phyloP scores from a whole-genome alignment of 2,797 vertebrate genomes.

The Danio choprae region DNA sequence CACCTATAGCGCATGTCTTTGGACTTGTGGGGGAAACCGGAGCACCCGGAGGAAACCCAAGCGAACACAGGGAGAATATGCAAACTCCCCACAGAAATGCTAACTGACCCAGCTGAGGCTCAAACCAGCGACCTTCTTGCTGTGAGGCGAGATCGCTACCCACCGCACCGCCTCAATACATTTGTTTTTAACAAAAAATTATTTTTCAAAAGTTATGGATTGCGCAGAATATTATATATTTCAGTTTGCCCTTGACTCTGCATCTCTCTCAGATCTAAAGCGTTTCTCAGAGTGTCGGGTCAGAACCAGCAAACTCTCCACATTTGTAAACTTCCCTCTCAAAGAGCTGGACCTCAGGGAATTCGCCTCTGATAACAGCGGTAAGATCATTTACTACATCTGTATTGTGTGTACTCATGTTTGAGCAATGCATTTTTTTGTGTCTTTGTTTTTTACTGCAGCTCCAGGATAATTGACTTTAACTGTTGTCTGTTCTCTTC shows the following conservation, averaged over 20 bases:
- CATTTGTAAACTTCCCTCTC: slow-evolving; percentile 92
- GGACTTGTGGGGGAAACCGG: too few relatives aligned
- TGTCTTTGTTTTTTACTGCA: not conserved
- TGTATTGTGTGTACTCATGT: not conserved
- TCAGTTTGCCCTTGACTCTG: slow-evolving; percentile 77
- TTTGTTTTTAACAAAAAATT: too few relatives aligned
- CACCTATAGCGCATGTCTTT: too few relatives aligned
- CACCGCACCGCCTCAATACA: too few relatives aligned
- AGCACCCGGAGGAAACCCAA: too few relatives aligned
- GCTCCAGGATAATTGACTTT: slow-evolving; percentile 1
- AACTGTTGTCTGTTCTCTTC: not conserved
- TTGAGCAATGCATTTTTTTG: slow-evolving; percentile 2
- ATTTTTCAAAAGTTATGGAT: not conserved
- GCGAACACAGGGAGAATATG: too few relatives aligned
- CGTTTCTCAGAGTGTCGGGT: slow-evolving; percentile 92
- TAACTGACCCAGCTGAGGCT: too few relatives aligned
- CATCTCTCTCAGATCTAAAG: slow-evolving; percentile 85
- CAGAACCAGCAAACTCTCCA: slow-evolving; percentile 91
- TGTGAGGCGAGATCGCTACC: too few relatives aligned
- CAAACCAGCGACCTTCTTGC: too few relatives aligned
- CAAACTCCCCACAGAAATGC: too few relatives aligned
- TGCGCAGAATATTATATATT: not conserved
- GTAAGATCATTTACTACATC: slow-evolving; percentile 76
- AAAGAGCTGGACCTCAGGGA: slow-evolving; percentile 93
- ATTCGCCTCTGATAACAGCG: slow-evolving; percentile 86